These are phyloP conservation scores for Prorops nasuta DNA, from an alignment of 1,140 invertebrate species.

Conservation along the genomic window DNA sequence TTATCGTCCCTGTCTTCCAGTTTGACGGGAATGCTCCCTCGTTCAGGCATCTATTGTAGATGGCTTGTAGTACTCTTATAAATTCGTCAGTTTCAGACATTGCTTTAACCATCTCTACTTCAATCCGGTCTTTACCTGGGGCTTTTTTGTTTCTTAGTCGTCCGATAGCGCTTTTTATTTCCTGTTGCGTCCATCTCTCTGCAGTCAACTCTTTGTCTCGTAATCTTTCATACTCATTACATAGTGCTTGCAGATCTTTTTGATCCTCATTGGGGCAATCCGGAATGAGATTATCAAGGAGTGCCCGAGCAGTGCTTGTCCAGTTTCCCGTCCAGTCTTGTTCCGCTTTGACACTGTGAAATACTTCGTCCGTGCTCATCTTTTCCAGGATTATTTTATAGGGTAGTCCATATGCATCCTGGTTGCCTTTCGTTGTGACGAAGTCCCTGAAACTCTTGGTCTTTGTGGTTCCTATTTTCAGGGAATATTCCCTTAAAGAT, in stretches of 20 bases:
- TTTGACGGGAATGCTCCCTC: constrained; percentile 12
- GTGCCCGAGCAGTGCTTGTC: neutral
- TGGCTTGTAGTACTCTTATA: neutral
- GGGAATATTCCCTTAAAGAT: neutral
- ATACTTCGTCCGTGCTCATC: no score
- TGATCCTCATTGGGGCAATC: neutral
- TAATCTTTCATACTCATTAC: no score
- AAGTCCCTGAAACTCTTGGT: neutral
- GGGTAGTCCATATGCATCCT: neutral
- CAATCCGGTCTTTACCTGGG: constrained; percentile 15
- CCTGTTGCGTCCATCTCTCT: neutral
- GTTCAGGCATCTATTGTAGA: constrained; percentile 12
- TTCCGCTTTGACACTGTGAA: neutral
- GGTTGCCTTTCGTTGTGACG: neutral
- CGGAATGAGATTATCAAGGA: neutral
- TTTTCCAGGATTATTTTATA: no score
- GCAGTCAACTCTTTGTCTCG: no score
- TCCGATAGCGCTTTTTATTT: neutral
- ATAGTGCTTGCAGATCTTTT: no score
- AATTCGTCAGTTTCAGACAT: no score
- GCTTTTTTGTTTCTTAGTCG: constrained; percentile 11
- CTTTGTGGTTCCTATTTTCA: neutral
- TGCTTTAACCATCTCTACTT: constrained; percentile 7
- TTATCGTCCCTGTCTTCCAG: constrained; percentile 23
- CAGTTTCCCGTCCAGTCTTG: neutral